A percentile compares a stretch with the other conserved stretches of the same genome.
These are phyloP conservation scores for Peromyscus leucopus DNA, from an alignment of 2,113 vertebrate genomes.

Conservation along the genomic window DNA sequence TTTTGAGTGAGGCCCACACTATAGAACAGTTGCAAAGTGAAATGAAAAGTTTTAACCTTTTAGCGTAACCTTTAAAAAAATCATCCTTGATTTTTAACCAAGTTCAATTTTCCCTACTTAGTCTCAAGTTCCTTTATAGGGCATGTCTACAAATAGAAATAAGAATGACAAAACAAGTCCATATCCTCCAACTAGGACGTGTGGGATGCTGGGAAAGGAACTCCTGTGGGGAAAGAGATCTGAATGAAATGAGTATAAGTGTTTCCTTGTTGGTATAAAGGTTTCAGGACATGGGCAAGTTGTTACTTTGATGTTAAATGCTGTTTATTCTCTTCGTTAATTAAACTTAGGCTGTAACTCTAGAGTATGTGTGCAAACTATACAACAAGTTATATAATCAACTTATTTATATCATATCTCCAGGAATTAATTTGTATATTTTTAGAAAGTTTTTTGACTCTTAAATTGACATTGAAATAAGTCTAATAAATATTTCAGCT, in stretches of 20 bases:
- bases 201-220: neutral
- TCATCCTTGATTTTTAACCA: neutral
- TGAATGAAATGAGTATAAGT: neutral
- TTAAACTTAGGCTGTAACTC: neutral
- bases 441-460: slow-evolving; percentile 5
- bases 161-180: neutral
- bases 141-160: slow-evolving; percentile 2
- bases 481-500: neutral
- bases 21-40: neutral
- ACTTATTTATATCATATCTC: neutral
- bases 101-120: slow-evolving; percentile 31
- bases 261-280: neutral
- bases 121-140: slow-evolving; percentile 20
- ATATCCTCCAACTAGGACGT: neutral
- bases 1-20: neutral
- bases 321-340: neutral
- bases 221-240: neutral
- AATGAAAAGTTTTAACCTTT: neutral
- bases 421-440: neutral
- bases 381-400: neutral
- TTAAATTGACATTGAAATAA: neutral
- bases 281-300: neutral
- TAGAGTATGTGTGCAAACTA: neutral
- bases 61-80: neutral
- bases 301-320: slow-evolving; percentile 30